Evolutionary conservation across 2,888 invertebrate species (phyloP), one percentile per base, ranked within the genome.

Genomic region (Blera fallax): DNA sequence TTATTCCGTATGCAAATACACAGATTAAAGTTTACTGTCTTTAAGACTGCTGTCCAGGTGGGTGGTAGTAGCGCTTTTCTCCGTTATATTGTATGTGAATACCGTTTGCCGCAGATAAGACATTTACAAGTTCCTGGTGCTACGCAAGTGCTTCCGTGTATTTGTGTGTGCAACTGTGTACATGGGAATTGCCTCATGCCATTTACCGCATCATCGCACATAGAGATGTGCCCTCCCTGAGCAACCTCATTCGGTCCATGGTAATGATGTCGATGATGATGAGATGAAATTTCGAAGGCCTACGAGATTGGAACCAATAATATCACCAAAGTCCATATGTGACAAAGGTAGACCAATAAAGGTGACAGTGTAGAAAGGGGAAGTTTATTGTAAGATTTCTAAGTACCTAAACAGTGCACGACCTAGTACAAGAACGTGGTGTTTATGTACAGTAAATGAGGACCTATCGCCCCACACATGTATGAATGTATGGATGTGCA

Each of bases 1-100:
- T 81, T 81, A 81, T 85, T 76, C 58, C 50, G 76, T 70, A 77
- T 85, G 85, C 77, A 85, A 85, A 76, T 81, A 62, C 67, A 76
- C 70, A 77, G 81, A 85, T 85, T 85, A 85, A 85, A 85, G 76
- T 77, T 80, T 76, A 81, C 81, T 76, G 76, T 85, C 85, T 85
- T 85, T 52, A 85, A 85, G 85, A 85, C 81, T 81, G 48, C 45
- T 77, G 81, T 72, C 76, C 81, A 77, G 76, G 65, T 81, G 67
- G 81, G 52, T 32, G 69, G 60, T 24, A 29, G 37, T 27, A 54
- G 64, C 70, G 74, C 56, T 48, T 69, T 58, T 64, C 62, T 76
- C 62, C 27, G 45, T 2, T 24, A 48, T 58, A 52, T 60, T 78
- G 72, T 78, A 56, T 73, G 27, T 64, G 72, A 32, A 65, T 50